Evolutionary conservation across 2,113 vertebrate genomes (phyloP), one percentile per base, ranked within the genome.

Genomic region (Thryonomys swinderianus): DNA sequence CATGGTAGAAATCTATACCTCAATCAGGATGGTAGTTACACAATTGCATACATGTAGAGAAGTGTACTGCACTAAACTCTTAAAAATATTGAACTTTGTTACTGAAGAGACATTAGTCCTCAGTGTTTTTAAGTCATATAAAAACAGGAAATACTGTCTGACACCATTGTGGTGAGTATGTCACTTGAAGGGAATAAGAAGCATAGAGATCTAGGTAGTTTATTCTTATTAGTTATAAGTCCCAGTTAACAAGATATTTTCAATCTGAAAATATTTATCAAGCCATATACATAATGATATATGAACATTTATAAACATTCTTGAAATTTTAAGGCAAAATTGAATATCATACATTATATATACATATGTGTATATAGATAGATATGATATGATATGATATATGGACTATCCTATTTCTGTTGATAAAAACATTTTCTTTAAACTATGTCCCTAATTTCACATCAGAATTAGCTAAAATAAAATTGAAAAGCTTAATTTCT

Each of bases 391-490:
- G n/a, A n/a, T n/a, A n/a, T n/a, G n/a, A n/a, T n/a, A n/a, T n/a
- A n/a, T n/a, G n/a, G n/a, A 25, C 0, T 7, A 71, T 30, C 17
- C 7, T 79, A 30, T 80, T 57, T 79, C 25, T 91, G 21, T 76
- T 66, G 1, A 73, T 14, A 51, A 45, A 83, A 91, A 62, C 7
- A 74, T 40, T 87, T 81, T 84, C 45, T 85, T 94, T 67, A 57
- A 84, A 61, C 25, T 51, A 5, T n/a, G 3, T 21, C 18, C 42
- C 3, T 82, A 69, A 27, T 67, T 18, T 45, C 45, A 85, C 45
- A 78, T 91, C 23, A 85, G 32, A 93, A 84, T 62, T 7, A 91
- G 16, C 25, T 83, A 69, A 85, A 95, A 76, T 80, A 83, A 88
- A 90, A 55, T 37, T 27, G 10, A 0, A 92, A 96, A 93, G 27